Evolutionary conservation across 1,140 invertebrate genomes (phyloP), one percentile per base, ranked within the genome.

Genomic region (Ericerus pela): DNA sequence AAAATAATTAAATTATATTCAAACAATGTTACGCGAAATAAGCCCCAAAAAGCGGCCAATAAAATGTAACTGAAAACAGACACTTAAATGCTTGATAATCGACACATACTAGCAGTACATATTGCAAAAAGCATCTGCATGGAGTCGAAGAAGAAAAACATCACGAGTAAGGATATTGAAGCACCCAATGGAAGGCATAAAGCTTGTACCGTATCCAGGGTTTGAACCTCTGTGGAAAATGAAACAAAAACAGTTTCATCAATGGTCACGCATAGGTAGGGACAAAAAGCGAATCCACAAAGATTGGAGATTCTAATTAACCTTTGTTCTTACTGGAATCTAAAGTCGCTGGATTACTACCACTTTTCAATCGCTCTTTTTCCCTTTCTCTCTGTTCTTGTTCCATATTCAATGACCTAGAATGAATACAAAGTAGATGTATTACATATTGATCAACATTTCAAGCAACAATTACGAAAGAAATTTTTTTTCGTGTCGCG

Each of bases 91-190:
- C n/a, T n/a, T n/a, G n/a, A n/a, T n/a, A n/a, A 3, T 51, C 63
- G 20, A 33, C 33, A 77, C 79, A 81, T 74, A 96, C 93, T 89
- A 66, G 93, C 93, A 66, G 94, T 96, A 70, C 91, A 96, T 63
- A 96, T 89, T 52, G 93, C 93, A 74, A 97, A 95, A 4, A 96
- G 78, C 76, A 95, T 85, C 73, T 96, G 93, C 85, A 97, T 93
- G 54, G 92, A 96, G 73, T 97, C 93, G 67, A 97, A 96, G 72
- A 96, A 97, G 76, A 96, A 94, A 72, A 96, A 97, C 93, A 97
- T 96, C 59, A 96, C 81, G 18, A 97, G 80, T 56, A 97, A 76
- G 54, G 93, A 95, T 62, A 96, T 83, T 56, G 92, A 96, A 63
- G 94, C 93, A 66, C 91, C 91, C 51, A 97, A 77, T 54, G 94